Conservation (phyloP, 2,797 vertebrate genomes). For the Australoheros facetus region DNA sequence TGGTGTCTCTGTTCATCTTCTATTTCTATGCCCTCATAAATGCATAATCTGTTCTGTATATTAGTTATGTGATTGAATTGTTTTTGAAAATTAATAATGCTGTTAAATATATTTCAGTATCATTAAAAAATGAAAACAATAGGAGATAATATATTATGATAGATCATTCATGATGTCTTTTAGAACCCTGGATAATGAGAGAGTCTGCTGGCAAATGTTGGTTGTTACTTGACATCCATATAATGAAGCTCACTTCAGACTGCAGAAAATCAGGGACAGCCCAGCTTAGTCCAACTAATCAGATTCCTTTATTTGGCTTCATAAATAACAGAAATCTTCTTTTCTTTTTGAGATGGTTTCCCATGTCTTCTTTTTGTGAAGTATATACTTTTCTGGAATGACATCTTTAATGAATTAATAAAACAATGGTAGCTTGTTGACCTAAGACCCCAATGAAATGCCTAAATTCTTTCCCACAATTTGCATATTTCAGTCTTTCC, state of each 20-base stretch:
- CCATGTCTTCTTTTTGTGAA: slow-evolving; percentile 30
- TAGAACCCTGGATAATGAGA: background rate
- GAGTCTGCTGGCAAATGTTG: background rate
- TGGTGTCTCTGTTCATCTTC: background rate
- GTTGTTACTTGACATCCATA: background rate
- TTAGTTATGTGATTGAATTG: background rate
- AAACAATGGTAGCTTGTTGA: slow-evolving; percentile 49
- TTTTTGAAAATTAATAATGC: background rate
- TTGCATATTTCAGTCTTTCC: slow-evolving; percentile 38
- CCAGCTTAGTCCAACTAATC: slow-evolving; percentile 9
- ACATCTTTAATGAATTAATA: slow-evolving; percentile 47
- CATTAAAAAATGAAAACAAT: background rate
- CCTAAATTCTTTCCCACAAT: slow-evolving; percentile 69
- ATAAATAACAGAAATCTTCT: background rate
- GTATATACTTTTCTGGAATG: slow-evolving; percentile 8
- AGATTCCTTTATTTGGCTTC: background rate
- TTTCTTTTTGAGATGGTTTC: slow-evolving; percentile 28
- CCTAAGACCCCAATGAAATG: slow-evolving; percentile 51
- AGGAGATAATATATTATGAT: background rate
- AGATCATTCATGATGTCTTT: background rate
- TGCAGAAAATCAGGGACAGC: background rate
- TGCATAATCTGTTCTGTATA: background rate
- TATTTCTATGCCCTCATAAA: background rate
- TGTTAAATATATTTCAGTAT: background rate
- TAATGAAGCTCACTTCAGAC: background rate